Evolutionary conservation across 2,797 vertebrate genomes (phyloP), one percentile per base, ranked within the genome.

Genomic region (Glossophaga mutica): DNA sequence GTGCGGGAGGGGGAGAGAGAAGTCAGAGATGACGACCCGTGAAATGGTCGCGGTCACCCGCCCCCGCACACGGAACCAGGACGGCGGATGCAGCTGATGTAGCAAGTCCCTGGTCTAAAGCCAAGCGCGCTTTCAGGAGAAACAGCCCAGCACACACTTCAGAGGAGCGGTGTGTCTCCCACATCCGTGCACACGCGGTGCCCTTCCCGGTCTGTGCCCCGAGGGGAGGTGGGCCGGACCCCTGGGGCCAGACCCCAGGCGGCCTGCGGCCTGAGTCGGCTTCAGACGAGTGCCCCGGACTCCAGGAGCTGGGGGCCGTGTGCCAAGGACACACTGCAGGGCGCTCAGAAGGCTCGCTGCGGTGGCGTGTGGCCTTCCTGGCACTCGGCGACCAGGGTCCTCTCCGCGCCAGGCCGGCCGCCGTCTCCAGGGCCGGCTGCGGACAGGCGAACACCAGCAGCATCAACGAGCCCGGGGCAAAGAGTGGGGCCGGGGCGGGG

Each of bases 21-120:
- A 97, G 94, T 97, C 77, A 73, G 67, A 67, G 90, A 71, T 15
- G 70, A 87, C 24, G 5, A 24, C 55, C 55, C 71, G 22, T 48
- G 68, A 90, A 70, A n/a, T 3, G 44, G 34, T 39, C 67, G 21
- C 3, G 4, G 73, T 50, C 67, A 19, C 71, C 46, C 42, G 34
- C 68, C 37, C 39, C 9, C 67, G 29, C 2, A 16, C 74, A 32
- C 1, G 10, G 78, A 65, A 44, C 34, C 3, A n/a, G 0, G 19
- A 15, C 89, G 15, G 52, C 18, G 1, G 22, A 24, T 1, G 1
- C 4, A 0, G 9, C 7, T 15, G 39, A 9, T 32, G 29, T 5
- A 29, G 24, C 11, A 59, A 59, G 57, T 2, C 57, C 57, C 26
- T 29, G 26, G 57, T 29, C 57, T 59, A 29, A 59, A 6, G 26